phyloP scores from a whole-genome alignment of 2,797 vertebrate species.

The Perodicticus potto region DNA sequence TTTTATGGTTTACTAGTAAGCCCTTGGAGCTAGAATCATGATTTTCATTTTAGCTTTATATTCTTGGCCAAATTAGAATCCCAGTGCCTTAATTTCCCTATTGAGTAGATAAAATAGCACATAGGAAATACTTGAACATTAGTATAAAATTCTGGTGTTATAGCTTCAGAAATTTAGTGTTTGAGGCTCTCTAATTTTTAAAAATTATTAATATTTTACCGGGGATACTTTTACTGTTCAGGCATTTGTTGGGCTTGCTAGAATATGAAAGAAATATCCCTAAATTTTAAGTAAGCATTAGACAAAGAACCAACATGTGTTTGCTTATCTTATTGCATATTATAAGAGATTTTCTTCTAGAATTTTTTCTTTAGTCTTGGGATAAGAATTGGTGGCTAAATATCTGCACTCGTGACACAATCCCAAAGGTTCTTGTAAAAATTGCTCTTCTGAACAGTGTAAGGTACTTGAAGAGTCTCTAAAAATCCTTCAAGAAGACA shows the following conservation, averaged over 20 bases:
- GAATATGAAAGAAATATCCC: neutral
- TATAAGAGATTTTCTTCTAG: neutral
- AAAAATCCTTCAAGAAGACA: neutral
- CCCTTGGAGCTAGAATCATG: conserved; percentile 32
- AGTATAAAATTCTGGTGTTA: neutral
- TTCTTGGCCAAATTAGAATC: conserved; percentile 25
- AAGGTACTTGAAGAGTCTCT: neutral
- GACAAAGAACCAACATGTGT: neutral
- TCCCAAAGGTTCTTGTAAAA: conserved; percentile 9
- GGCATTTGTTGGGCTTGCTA: neutral
- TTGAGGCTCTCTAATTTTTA: neutral
- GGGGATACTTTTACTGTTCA: neutral
- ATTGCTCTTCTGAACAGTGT: neutral
- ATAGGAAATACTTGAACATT: conserved; percentile 18
- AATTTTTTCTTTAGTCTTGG: conserved; percentile 7
- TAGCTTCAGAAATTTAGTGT: neutral
- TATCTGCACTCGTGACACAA: neutral
- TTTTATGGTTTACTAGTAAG: neutral
- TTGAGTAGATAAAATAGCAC: neutral
- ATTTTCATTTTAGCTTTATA: conserved; percentile 50
- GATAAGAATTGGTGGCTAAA: conserved; percentile 21
- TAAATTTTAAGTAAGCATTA: conserved; percentile 38
- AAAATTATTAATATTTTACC: conserved; percentile 41
- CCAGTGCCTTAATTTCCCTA: neutral
- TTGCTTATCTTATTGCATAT: neutral